Percentiles rank a stretch among this genome's conserved stretches.
phyloP scores from a whole-genome alignment of 2,888 invertebrate species.

The Antitype chi region DNA sequence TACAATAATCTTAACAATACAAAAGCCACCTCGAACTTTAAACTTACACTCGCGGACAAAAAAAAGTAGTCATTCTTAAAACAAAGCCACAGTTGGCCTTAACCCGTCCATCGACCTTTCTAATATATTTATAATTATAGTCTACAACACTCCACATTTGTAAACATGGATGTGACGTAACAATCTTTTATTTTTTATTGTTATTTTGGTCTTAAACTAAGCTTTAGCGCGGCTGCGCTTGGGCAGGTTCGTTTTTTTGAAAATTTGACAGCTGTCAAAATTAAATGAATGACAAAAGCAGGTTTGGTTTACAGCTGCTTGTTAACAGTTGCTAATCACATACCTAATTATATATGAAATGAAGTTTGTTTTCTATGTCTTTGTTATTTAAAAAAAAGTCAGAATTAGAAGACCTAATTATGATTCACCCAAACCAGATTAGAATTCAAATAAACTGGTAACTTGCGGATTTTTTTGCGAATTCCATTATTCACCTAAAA shows the following conservation, averaged over 20 bases:
- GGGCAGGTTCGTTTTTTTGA: constrained; percentile 1
- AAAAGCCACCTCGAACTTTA: constrained; percentile 53
- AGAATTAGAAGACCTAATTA: not conserved
- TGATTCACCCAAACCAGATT: not conserved
- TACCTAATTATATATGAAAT: not conserved
- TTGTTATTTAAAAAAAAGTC: not conserved
- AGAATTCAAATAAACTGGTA: rapidly evolving
- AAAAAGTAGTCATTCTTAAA: constrained; percentile 67
- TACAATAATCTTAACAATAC: constrained; percentile 26
- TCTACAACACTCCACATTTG: constrained; percentile 76
- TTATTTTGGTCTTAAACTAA: constrained; percentile 59
- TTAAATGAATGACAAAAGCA: constrained; percentile 9
- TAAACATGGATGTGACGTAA: constrained; percentile 87
- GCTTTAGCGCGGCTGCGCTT: constrained; percentile 34
- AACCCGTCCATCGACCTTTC: constrained; percentile 87
- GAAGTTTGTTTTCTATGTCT: not conserved
- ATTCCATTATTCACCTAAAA: not conserved
- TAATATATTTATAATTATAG: constrained; percentile 90
- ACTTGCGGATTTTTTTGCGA: no score
- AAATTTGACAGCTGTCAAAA: constrained; percentile 54
- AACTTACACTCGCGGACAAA: constrained; percentile 58
- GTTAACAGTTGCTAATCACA: constrained; percentile 12
- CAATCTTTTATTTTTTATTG: constrained; percentile 68
- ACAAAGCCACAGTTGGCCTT: constrained; percentile 79
- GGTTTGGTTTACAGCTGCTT: constrained; percentile 33